phyloP scores from a whole-genome alignment of 2,888 invertebrate species.

The Entomobrya proxima region DNA sequence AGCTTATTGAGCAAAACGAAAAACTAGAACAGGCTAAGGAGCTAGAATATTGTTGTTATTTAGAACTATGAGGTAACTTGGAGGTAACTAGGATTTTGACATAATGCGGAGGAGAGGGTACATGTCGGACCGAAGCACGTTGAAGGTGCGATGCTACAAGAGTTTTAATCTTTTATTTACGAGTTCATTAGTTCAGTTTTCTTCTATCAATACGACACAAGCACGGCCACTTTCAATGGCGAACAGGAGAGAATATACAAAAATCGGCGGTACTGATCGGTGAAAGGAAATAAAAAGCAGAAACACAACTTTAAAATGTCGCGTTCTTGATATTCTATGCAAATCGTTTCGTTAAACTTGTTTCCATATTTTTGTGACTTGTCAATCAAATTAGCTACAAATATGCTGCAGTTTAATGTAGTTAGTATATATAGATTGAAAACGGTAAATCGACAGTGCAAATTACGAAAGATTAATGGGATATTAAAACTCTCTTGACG shows the following conservation, averaged over 20 bases:
- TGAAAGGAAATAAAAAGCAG: constrained; percentile 33
- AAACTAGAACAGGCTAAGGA: constrained; percentile 2
- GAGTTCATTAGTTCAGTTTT: constrained; percentile 1
- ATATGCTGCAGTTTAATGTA: constrained; percentile 23
- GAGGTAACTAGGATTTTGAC: constrained; percentile 34
- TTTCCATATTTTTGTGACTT: neutral
- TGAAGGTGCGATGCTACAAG: neutral
- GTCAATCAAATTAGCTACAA: constrained; percentile 19
- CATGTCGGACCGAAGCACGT: neutral
- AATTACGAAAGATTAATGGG: constrained; percentile 22
- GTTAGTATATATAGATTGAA: constrained; percentile 17
- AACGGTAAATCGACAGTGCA: neutral
- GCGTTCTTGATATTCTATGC: neutral
- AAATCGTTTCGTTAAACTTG: neutral
- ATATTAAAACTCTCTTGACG: constrained; percentile 24
- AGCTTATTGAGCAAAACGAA: constrained; percentile 39
- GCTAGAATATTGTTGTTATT: constrained; percentile 17
- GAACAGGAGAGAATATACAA: neutral
- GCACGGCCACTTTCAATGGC: neutral
- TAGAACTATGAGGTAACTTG: constrained; percentile 1
- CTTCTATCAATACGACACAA: constrained; percentile 2
- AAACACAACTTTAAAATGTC: constrained; percentile 28
- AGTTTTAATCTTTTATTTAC: neutral
- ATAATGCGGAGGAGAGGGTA: constrained; percentile 24
- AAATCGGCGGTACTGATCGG: no score